Percentiles rank a stretch among this genome's conserved stretches.
phyloP scores from a whole-genome alignment of 1,140 invertebrate species.

The Apocrypta bakeri region DNA sequence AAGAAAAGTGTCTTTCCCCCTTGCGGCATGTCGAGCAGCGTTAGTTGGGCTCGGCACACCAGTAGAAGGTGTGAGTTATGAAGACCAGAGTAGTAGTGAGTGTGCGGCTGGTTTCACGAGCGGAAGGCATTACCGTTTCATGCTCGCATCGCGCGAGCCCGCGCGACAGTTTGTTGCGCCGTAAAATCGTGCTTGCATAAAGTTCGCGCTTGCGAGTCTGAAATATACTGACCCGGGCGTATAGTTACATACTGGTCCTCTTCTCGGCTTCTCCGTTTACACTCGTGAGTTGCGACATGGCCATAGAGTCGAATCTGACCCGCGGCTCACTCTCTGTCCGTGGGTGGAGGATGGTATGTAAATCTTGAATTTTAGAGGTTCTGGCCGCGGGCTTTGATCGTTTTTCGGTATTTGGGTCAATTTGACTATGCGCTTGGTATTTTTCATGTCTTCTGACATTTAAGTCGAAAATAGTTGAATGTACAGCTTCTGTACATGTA shows the following conservation, averaged over 20 bases:
- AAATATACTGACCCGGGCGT: slow-evolving; percentile 52
- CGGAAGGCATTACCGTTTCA: slow-evolving; percentile 67
- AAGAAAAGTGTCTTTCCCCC: not conserved
- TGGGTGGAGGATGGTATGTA: not conserved
- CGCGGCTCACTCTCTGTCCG: not conserved
- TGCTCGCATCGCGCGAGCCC: slow-evolving; percentile 54
- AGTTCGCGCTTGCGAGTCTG: slow-evolving; percentile 53
- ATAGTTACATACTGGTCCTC: not conserved
- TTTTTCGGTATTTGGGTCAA: not conserved
- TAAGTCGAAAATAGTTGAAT: too few species aligned
- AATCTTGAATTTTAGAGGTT: not conserved
- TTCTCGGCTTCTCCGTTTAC: not conserved
- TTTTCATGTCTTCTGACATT: not conserved
- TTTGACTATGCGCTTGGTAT: not conserved
- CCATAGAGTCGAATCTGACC: not conserved
- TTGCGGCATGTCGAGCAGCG: not conserved
- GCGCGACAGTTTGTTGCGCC: slow-evolving; percentile 65
- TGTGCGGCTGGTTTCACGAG: slow-evolving; percentile 60
- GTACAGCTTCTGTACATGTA: too few species aligned
- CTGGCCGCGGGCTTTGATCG: not conserved
- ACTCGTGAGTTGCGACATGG: not conserved
- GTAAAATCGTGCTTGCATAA: slow-evolving; percentile 66
- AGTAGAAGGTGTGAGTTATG: slow-evolving; percentile 61
- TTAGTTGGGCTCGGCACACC: not conserved
- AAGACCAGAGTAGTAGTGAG: slow-evolving; percentile 42